A percentile compares a stretch with the other conserved stretches of the same genome.
phyloP scores from a whole-genome alignment of 2,888 invertebrate genomes.

The Hirtodrosophila cameraria region DNA sequence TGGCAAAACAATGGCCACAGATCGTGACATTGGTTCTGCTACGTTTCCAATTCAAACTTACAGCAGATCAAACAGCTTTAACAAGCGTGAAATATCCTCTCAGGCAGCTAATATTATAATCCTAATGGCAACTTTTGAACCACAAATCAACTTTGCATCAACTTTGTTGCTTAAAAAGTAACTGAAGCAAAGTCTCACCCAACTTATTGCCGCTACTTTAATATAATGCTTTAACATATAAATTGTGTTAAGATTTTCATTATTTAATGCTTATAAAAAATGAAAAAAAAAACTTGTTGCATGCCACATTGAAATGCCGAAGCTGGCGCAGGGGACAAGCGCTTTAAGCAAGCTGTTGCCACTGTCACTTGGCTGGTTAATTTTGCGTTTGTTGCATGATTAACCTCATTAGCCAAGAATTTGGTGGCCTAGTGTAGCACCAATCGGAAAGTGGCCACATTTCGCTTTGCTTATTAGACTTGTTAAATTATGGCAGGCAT shows the following conservation, averaged over 20 bases:
- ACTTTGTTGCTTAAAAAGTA: too few relatives aligned
- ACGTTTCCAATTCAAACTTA: too few relatives aligned
- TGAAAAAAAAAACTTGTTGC: conserved; percentile 28
- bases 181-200: not conserved
- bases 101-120: too few relatives aligned
- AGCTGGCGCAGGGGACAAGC: conserved; percentile 17
- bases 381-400: conserved; percentile 28
- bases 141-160: too few relatives aligned
- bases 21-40: conserved; percentile 36
- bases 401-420: conserved; percentile 68
- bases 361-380: conserved; percentile 22
- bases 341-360: conserved; percentile 36
- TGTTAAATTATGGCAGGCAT: conserved; percentile 72
- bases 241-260: conserved; percentile 30
- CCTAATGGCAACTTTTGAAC: too few relatives aligned
- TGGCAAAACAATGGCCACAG: conserved; percentile 25
- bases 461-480: conserved; percentile 69
- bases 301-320: conserved; percentile 23
- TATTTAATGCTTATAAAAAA: conserved; percentile 12
- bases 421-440: conserved; percentile 34
- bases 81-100: too few relatives aligned
- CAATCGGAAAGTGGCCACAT: conserved; percentile 52
- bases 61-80: too few relatives aligned
- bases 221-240: conserved; percentile 7
- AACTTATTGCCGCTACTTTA: conserved; percentile 29